Evolutionary conservation across 1,140 invertebrate genomes (phyloP).

Genomic region (Cyclina sinensis): DNA sequence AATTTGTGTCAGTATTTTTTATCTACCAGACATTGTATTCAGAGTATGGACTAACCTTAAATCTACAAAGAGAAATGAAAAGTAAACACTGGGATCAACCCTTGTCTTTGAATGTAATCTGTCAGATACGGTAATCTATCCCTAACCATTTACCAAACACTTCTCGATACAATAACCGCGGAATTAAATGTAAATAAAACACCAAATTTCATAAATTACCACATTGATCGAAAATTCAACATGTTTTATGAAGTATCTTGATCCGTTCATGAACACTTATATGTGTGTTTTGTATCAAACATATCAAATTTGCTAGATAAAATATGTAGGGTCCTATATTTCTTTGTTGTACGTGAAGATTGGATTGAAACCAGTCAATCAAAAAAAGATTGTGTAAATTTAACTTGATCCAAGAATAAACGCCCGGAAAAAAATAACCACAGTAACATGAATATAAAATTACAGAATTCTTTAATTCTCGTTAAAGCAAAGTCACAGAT

Average conservation of each 20-base stretch:
- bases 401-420: too few species aligned
- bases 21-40: neutral
- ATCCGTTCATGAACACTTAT: neutral
- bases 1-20: neutral
- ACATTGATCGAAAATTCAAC: constrained; percentile 45
- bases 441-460: too few species aligned
- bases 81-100: constrained; percentile 34
- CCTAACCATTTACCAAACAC: constrained; percentile 4
- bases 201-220: constrained; percentile 38
- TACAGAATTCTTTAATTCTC: too few species aligned
- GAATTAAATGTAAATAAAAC: constrained; percentile 62
- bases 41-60: constrained; percentile 25
- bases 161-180: constrained; percentile 4
- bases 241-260: constrained; percentile 29
- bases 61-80: constrained; percentile 21
- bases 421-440: too few species aligned
- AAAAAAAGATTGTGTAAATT: too few species aligned
- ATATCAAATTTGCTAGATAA: neutral
- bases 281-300: neutral
- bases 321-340: neutral
- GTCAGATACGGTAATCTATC: constrained; percentile 18
- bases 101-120: constrained; percentile 33
- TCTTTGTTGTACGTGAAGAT: too few species aligned
- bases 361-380: too few species aligned
- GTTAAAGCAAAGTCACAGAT: too few species aligned